Percentiles rank a stretch among this genome's conserved stretches.
phyloP scores from a whole-genome alignment of 1,140 invertebrate species.

The Camponotus pennsylvanicus region DNA sequence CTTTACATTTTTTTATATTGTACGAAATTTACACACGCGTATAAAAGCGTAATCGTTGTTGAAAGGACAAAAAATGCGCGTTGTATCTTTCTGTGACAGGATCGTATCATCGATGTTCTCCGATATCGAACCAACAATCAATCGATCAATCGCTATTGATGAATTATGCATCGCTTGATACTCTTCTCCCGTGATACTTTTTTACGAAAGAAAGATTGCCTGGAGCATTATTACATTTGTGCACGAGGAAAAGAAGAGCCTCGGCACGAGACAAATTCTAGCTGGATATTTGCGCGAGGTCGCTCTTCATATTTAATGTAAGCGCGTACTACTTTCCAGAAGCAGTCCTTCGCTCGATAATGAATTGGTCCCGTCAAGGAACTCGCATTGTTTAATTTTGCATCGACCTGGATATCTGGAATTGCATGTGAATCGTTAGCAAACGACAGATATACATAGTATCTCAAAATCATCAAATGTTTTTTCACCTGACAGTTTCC shows the following conservation, averaged over 20 bases:
- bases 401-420: conserved; percentile 25
- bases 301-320: conserved; percentile 74
- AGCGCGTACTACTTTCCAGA: conserved; percentile 70
- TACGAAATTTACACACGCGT: not conserved
- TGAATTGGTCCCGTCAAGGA: conserved; percentile 72
- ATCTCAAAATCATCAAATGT: no score
- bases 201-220: conserved; percentile 49
- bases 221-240: conserved; percentile 45
- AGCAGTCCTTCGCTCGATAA: conserved; percentile 77
- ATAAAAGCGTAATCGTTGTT: not conserved
- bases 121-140: conserved; percentile 16
- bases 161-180: conserved; percentile 47
- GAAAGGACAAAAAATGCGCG: not conserved
- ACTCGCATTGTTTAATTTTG: conserved; percentile 60
- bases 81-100: not conserved
- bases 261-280: conserved; percentile 15
- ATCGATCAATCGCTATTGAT: conserved; percentile 38
- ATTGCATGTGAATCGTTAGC: not conserved
- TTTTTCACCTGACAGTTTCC: no score
- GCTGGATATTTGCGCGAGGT: conserved; percentile 60
- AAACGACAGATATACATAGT: no score
- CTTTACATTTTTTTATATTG: not conserved
- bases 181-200: conserved; percentile 25
- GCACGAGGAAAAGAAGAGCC: conserved; percentile 45
- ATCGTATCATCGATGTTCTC: conserved; percentile 1